Evolutionary conservation across 2,888 invertebrate genomes (phyloP), one percentile per base, ranked within the genome.

Genomic region (Thymelicus sylvestris): DNA sequence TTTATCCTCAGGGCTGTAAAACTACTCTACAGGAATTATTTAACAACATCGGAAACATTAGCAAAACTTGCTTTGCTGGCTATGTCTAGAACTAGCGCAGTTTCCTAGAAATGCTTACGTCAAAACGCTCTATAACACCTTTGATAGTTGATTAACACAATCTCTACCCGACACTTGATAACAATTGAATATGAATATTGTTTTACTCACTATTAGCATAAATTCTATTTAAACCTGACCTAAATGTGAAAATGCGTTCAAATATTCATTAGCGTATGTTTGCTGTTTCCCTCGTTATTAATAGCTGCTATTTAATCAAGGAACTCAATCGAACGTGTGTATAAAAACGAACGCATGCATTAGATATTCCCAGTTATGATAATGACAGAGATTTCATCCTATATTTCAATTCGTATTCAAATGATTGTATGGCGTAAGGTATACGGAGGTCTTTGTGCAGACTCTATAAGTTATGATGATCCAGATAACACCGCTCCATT

Each of bases 211-310:
- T 44, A 52, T 52, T 52, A 13, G 52, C 52, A 52, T 19, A 52
- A 7, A 7, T 19, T 52, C 15, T 19, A 52, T 52, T 15, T 19
- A 52, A 52, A 15, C 52, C 48, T 52, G 52, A 52, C 52, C 19
- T 7, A 52, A 52, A 52, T 52, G 19, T 52, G 52, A 52, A 52
- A 52, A n/a, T 52, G 19, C 52, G 52, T 52, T 55, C 24, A 55
- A 55, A 55, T 55, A 55, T 24, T 55, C 55, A 55, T 55, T 55
- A 55, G 55, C 55, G 55, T 55, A 10, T 55, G 24, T 52, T 52
- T 55, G 24, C 55, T 10, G 55, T 24, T 55, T 24, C 55, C 24
- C 24, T 55, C 55, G 55, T 24, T 55, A 55, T 24, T 55, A 55
- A 55, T 55, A 55, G 55, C 55, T 24, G 55, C 55, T 19, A 31